phyloP scores from a whole-genome alignment of 2,113 vertebrate species.

The Syngnathoides biaculeatus region DNA sequence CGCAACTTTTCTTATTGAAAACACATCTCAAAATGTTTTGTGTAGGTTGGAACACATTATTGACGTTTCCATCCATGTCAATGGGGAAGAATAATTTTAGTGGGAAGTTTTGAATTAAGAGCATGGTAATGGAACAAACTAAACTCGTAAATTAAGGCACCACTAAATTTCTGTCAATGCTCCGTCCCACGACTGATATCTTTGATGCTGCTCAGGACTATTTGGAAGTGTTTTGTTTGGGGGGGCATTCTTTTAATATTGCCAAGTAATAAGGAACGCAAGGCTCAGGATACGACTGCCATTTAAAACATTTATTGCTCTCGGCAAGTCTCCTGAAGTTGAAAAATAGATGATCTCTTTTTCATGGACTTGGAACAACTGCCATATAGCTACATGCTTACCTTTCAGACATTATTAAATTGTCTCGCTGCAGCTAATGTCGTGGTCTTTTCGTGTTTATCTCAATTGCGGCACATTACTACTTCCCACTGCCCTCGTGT shows the following conservation, averaged over 20 bases:
- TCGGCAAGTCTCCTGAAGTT: not conserved
- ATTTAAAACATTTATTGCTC: not conserved
- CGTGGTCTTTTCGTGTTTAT: too few species aligned
- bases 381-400: not conserved
- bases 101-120: not conserved
- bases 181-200: not conserved
- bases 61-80: not conserved
- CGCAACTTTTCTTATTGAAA: too few species aligned
- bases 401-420: not conserved
- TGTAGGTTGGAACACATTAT: not conserved
- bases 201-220: not conserved
- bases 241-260: not conserved
- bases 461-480: not conserved
- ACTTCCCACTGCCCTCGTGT: too few species aligned
- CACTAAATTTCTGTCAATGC: not conserved
- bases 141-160: not conserved
- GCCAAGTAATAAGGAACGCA: not conserved
- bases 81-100: not conserved
- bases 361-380: not conserved
- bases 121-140: not conserved
- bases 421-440: not conserved
- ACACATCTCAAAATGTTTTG: not conserved
- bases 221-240: not conserved
- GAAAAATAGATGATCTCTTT: not conserved
- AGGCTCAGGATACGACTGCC: not conserved